phyloP scores from a whole-genome alignment of 30 jellyfish, hydroid and myxozoan species.

The Sanderia malayensis region DNA sequence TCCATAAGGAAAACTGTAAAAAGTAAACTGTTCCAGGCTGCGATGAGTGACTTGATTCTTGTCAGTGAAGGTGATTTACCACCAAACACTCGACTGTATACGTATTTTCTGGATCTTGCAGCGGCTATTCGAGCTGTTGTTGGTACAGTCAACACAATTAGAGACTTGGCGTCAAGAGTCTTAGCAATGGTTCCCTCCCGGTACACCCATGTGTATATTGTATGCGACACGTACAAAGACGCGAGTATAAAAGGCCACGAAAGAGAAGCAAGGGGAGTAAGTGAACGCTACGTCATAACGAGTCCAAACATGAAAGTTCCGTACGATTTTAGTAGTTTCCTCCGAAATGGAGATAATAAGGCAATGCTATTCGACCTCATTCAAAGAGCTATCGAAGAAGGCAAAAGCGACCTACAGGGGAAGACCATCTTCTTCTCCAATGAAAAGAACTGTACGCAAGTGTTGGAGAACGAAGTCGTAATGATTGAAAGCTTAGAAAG shows the following conservation, averaged over 20 bases:
- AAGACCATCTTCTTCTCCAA: slow-evolving; percentile 6
- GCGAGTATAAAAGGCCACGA: slow-evolving; percentile 19
- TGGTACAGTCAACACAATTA: neutral
- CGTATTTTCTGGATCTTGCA: neutral
- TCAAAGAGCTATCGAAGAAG: slow-evolving; percentile 8
- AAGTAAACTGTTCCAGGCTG: too few relatives aligned
- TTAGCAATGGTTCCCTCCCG: slow-evolving; percentile 7
- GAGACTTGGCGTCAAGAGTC: slow-evolving; percentile 9
- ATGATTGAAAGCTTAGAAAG: too few relatives aligned
- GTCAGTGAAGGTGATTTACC: neutral
- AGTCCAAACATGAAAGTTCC: slow-evolving; percentile 36
- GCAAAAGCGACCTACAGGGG: slow-evolving; percentile 8
- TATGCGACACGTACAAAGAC: slow-evolving; percentile 25
- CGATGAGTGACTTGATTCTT: too few relatives aligned
- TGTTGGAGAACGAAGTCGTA: slow-evolving; percentile 14
- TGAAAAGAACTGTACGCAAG: slow-evolving; percentile 11
- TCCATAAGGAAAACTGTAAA: slow-evolving; percentile 10
- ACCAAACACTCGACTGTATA: slow-evolving; percentile 5
- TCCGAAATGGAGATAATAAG: slow-evolving; percentile 26
- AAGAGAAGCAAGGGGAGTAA: slow-evolving; percentile 20
- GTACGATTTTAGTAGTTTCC: slow-evolving; percentile 13
- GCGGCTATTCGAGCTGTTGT: neutral
- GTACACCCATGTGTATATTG: slow-evolving; percentile 17
- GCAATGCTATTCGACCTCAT: slow-evolving; percentile 30
- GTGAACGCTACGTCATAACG: slow-evolving; percentile 30